Base-by-base conservation (phyloP, 2,888 invertebrate genomes). In the Andrena trimmerana region DNA sequence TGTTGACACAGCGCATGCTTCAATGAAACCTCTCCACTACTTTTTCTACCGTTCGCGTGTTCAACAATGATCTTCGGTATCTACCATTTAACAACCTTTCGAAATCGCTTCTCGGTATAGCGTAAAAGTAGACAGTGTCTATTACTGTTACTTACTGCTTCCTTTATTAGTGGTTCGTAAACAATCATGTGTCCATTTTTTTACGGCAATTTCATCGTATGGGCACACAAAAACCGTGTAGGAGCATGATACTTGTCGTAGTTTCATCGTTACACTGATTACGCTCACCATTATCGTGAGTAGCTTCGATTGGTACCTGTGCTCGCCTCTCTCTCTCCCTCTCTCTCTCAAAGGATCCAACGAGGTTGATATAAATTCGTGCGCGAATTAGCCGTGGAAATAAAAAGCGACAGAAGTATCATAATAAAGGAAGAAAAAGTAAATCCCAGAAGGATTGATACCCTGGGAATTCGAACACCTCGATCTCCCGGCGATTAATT, bases 401-500 rank as follows among this genome's bases (percentile, higher is more conserved):
- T 67, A 54, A 63, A n/a, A 62, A 54, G 52, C 13, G 10, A 48
- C 33, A 31, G 42, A 16, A 67, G 31, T 24, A 50, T 27, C 33
- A 33, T 20, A 13, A 6, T 13, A 2, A 20, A 13, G 42, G 31
- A 36, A 16, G 20, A 16, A 52, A 36, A 6, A 36, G 27, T 2
- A 20, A 48, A 62, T 59, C n/a, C 20, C 24, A 13, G 52, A 36
- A 2, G 59, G 20, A 24, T 68, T 16, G 74, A 66, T 65, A 59
- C 31, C 16, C 72, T 24, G 68, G 62, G 36, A 69, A 75, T 84
- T 48, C 67, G 59, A 62, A 65, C 65, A 77, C 76, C 69, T 81
- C 80, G 54, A 57, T 48, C 10, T 24, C 16, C n/a, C 29, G 54
- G 36, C 59, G 78, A 77, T 81, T 78, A 73, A 81, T 83, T 83